A percentile compares a stretch with the other conserved stretches of the same genome.
phyloP scores from a whole-genome alignment of 2,113 vertebrate species.

The Semnornis frantzii region DNA sequence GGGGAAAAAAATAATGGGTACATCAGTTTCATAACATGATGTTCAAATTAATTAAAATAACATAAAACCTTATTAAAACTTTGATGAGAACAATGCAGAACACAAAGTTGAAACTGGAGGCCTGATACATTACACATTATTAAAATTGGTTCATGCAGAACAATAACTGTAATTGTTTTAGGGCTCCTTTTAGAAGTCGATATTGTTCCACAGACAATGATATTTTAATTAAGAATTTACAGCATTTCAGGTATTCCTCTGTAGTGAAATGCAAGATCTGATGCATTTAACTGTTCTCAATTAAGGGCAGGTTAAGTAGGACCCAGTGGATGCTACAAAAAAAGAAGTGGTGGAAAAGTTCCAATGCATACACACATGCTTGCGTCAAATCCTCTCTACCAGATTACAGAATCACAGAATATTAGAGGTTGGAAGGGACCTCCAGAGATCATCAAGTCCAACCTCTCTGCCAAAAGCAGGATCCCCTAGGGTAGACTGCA shows the following conservation, averaged over 20 bases:
- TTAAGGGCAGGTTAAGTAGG: not conserved
- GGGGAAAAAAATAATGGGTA: conserved; percentile 38
- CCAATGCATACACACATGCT: not conserved
- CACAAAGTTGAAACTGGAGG: not conserved
- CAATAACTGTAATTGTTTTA: conserved; percentile 17
- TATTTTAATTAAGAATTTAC: not conserved
- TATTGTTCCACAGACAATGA: not conserved
- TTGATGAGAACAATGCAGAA: not conserved
- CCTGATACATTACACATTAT: not conserved
- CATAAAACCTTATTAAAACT: conserved; percentile 7
- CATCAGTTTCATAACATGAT: conserved; percentile 24
- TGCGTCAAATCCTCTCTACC: not conserved
- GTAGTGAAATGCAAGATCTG: not conserved
- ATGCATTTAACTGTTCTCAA: not conserved
- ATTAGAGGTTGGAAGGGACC: too few relatives aligned
- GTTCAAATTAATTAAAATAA: conserved; percentile 36
- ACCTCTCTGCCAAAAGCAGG: too few relatives aligned
- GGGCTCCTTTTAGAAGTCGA: not conserved
- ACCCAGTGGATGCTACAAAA: not conserved
- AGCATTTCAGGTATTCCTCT: not conserved
- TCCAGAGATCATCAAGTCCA: too few relatives aligned
- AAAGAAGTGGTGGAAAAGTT: not conserved
- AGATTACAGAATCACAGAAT: too few relatives aligned
- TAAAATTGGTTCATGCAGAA: not conserved
- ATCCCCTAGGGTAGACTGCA: too few relatives aligned